Percentiles rank a stretch among this genome's conserved stretches.
phyloP scores from a whole-genome alignment of 2,797 vertebrate genomes.

The Eidolon dupreanum region DNA sequence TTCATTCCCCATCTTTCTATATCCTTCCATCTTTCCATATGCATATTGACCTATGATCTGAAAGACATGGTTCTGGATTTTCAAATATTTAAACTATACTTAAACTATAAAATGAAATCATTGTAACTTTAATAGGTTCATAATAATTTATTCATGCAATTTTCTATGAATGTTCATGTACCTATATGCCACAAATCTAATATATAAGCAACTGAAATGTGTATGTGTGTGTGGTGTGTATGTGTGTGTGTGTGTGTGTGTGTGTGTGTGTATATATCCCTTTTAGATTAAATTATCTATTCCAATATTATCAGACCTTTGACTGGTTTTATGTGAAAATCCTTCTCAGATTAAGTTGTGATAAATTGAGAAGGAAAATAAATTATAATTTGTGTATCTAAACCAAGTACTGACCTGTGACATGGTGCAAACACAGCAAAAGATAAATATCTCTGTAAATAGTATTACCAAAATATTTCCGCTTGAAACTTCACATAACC shows the following conservation, averaged over 20 bases:
- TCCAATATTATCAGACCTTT: neutral
- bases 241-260: no score
- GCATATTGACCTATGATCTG: neutral
- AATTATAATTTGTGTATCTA: neutral
- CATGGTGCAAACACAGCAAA: neutral
- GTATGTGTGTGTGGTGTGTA: no score
- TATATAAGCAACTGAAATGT: neutral
- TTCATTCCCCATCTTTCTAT: neutral
- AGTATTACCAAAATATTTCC: neutral
- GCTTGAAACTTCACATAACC: neutral
- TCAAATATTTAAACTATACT: neutral
- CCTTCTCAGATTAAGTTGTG: neutral
- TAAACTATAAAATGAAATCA: neutral
- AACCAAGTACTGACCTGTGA: neutral
- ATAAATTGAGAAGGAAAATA: neutral
- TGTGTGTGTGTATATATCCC: neutral
- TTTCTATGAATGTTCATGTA: neutral
- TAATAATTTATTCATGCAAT: neutral
- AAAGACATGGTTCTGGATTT: neutral
- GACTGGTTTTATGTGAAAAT: neutral
- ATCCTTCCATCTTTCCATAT: neutral
- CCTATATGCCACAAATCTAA: neutral
- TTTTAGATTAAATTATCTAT: neutral
- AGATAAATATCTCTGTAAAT: neutral
- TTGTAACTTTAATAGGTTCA: neutral